Base-by-base conservation (phyloP, 2,797 vertebrate genomes). In the Myoxocephalus aenaeus region DNA sequence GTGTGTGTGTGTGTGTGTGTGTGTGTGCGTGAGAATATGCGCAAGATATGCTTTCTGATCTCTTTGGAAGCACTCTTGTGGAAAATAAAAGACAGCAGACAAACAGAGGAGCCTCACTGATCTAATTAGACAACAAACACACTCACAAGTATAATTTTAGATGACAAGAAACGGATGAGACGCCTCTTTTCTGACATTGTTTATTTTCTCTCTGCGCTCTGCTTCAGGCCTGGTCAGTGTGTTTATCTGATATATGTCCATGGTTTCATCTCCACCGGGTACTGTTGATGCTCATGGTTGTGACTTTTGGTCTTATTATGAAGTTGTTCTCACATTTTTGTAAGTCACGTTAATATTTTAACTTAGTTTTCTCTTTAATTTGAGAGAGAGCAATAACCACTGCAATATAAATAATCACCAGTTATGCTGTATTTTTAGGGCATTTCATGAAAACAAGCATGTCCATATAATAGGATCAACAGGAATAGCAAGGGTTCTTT, bases 51-150 rank as follows among this genome's bases (percentile, higher is more conserved):
- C 54, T 65, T 17, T 7, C 2, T 57, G 70, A 86, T 72, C 70
- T 77, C 73, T 72, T 73, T 70, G 64, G 15, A 51, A 20, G 65
- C 73, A 66, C 58, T 83, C 57, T 13, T 22, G 74, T 77, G 63
- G 69, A 77, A 75, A 75, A 70, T 63, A 61, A 81, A 77, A 70
- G 3, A 38, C 1, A 64, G 54, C 12, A 57, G 67, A 58, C 12
- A 58, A 20, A 67, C 50, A 65, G 34, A 62, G 18, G 15, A 65
- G 70, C 38, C 27, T 75, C 44, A 18, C 22, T 70, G 69, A 85
- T 83, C 61, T 69, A 57, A 74, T 76, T 57, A 70, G 29, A 59
- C 22, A 38, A 59, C 18, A 40, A 65, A 77, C 53, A 70, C 70
- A 73, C 64, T 40, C 61, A 51, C 20, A 70, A 51, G 63, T 68